phyloP scores from a whole-genome alignment of 2,888 invertebrate species.

The Trissolcus brochymenae region DNA sequence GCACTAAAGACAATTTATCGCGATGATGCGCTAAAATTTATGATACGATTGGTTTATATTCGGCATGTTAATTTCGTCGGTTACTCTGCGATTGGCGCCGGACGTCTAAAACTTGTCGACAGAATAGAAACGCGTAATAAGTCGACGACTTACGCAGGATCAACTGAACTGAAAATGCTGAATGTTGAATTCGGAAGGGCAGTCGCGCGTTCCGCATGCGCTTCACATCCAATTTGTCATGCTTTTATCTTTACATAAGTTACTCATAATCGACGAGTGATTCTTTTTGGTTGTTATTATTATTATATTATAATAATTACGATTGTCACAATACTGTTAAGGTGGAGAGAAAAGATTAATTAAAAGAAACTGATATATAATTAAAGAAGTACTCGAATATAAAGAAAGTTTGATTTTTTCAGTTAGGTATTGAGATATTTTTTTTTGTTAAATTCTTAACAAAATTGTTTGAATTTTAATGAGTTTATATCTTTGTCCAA shows the following conservation, averaged over 20 bases:
- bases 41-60: not conserved
- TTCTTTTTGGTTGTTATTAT: not conserved
- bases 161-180: constrained; percentile 30
- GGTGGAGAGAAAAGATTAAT: no score
- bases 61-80: constrained; percentile 3
- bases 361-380: no score
- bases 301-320: not conserved
- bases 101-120: constrained; percentile 1
- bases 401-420: no score
- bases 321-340: no score
- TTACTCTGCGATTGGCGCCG: not conserved
- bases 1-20: no score
- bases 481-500: no score
- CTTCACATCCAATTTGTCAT: constrained; percentile 36
- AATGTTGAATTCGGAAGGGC: constrained; percentile 39
- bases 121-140: constrained; percentile 15
- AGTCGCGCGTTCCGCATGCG: constrained; percentile 50
- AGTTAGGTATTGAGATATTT: no score
- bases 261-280: constrained; percentile 11
- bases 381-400: no score
- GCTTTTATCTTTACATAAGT: constrained; percentile 24
- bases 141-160: constrained; percentile 38
- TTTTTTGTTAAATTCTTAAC: no score
- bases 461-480: no score
- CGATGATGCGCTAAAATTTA: no score